These are phyloP conservation scores for Hoplostethus atlanticus DNA, from an alignment of 2,797 vertebrate species.

Conservation along the genomic window DNA sequence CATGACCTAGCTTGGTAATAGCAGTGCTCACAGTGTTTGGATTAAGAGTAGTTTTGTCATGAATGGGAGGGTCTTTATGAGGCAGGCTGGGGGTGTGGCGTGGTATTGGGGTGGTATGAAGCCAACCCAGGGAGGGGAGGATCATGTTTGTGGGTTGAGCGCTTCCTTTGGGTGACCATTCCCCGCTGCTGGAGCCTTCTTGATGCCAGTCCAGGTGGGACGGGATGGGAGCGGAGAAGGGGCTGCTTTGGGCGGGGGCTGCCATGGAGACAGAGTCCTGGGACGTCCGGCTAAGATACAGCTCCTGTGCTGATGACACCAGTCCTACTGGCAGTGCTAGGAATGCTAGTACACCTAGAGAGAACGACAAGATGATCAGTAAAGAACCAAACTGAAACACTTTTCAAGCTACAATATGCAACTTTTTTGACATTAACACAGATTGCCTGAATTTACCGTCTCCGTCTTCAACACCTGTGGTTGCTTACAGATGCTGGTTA, in stretches of 20 bases:
- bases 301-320: conserved; percentile 89
- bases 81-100: conserved; percentile 11
- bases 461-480: no score
- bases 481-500: no score
- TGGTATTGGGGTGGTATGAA: conserved; percentile 30
- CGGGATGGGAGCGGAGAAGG: conserved; percentile 46
- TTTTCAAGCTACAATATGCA: no score
- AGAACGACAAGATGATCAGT: conserved; percentile 23
- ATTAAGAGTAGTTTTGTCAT: conserved; percentile 36
- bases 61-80: conserved; percentile 5
- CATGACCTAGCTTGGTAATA: conserved; percentile 3
- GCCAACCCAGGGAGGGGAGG: conserved; percentile 38
- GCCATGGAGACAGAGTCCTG: conserved; percentile 85
- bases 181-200: conserved; percentile 80
- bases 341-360: conserved; percentile 92
- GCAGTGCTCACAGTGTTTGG: conserved; percentile 66
- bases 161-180: conserved; percentile 60
- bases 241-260: conserved; percentile 62
- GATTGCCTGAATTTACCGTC: no score
- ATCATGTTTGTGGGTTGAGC: conserved; percentile 38
- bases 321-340: conserved; percentile 92
- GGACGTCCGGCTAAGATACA: conserved; percentile 84
- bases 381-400: background rate
- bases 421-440: no score
- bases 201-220: conserved; percentile 64